Base-by-base conservation (phyloP, 2,113 vertebrate species). In the Cettia cetti region DNA sequence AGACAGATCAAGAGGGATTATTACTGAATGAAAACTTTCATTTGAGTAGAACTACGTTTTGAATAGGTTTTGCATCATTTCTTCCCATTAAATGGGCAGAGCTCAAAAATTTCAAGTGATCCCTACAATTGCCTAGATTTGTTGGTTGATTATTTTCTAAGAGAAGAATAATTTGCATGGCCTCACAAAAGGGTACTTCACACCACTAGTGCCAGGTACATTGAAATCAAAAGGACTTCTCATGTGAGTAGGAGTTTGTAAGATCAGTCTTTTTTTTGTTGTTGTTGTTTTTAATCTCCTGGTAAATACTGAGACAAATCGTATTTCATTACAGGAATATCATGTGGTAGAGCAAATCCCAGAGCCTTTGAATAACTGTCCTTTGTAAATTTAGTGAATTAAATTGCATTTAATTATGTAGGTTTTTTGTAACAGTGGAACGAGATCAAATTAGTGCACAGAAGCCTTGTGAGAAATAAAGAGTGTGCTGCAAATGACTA, bases 321-420 rank as follows among this genome's bases (percentile, higher is more conserved):
- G 76, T 45, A 84, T 76, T 96, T 87, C 42, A 77, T 92, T 92
- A 72, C 13, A 69, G 68, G 57, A 94, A 93, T 89, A 89, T 57
- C 64, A 89, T 30, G 57, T 27, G 30, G 83, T 26, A 72, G 57
- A 92, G 44, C 13, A 92, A 93, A 94, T 74, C 87, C 79, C 59
- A 74, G 27, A 86, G 60, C n/a, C 52, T 86, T 68, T 93, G 50
- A 95, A 57, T 61, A 95, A 93, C 6, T 82, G 79, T 1, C 45
- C 20, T 85, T 91, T 88, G 54, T 28, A 88, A 91, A 92, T 68
- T 52, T 59, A 66, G 47, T 75, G 53, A 89, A 86, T 86, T 40
- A 90, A 90, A 75, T 20, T 53, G 30, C 44, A 77, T 84, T 90
- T 91, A 93, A 86, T 72, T 90, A 86, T n/a, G 47, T 30, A 50